Evolutionary conservation across 2,888 invertebrate species (phyloP).

Genomic region (Nemapogon koenigi): DNA sequence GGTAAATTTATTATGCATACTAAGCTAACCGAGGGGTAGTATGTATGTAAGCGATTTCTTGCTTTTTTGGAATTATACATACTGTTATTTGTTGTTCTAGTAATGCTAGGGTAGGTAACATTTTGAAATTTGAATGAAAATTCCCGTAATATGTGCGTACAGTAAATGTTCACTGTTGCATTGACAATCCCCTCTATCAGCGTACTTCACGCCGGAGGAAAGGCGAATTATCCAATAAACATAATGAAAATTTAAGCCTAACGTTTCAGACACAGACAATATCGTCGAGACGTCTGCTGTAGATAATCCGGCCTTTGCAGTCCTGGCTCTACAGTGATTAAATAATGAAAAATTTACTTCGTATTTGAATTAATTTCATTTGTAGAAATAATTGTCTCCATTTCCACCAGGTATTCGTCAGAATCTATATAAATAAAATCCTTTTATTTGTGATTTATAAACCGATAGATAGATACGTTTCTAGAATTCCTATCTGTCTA

Average conservation of each 20-base stretch:
- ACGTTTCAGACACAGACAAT: slow-evolving; percentile 29
- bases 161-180: slow-evolving; percentile 56
- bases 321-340: slow-evolving; percentile 3
- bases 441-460: slow-evolving; percentile 1
- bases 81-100: no score
- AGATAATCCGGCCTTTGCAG: slow-evolving; percentile 39
- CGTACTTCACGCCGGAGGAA: slow-evolving; percentile 41
- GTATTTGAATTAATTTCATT: no score
- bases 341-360: slow-evolving; percentile 7
- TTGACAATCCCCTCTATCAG: slow-evolving; percentile 57
- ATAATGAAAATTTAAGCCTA: slow-evolving; percentile 64
- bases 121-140: no score
- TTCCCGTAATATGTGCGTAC: slow-evolving; percentile 28
- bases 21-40: no score
- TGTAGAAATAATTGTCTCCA: no score
- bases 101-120: no score
- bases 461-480: no score
- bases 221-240: slow-evolving; percentile 62
- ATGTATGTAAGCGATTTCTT: no score
- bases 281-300: slow-evolving; percentile 42
- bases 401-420: no score
- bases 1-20: no score
- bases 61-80: no score
- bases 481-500: no score
- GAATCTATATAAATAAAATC: background rate